Percentiles rank a stretch among this genome's conserved stretches.
phyloP scores from a whole-genome alignment of 2,888 invertebrate genomes.

The Endotricha flammealis region DNA sequence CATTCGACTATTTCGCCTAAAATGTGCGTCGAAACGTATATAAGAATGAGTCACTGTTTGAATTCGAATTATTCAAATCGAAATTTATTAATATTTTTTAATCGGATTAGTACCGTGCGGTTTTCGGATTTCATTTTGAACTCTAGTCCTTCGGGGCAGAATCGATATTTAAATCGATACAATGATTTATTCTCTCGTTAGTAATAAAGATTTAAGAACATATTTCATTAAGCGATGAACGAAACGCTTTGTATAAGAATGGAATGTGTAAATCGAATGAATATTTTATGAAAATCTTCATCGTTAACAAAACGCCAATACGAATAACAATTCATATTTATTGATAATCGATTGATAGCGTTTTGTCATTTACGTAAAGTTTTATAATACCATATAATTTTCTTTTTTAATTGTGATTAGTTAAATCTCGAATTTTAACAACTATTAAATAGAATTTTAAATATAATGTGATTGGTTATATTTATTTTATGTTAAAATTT shows the following conservation, averaged over 20 bases:
- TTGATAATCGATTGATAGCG: slow-evolving; percentile 4
- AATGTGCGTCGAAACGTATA: slow-evolving; percentile 1
- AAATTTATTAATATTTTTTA: slow-evolving; percentile 32
- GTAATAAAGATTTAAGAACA: slow-evolving; percentile 7
- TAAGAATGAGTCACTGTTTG: slow-evolving; percentile 22
- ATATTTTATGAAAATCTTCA: slow-evolving; percentile 11
- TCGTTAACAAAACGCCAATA: not conserved
- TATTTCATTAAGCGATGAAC: slow-evolving; percentile 7
- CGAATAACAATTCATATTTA: slow-evolving; percentile 5
- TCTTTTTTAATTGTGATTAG: too few species aligned
- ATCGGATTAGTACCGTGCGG: slow-evolving; percentile 30
- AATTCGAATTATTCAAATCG: slow-evolving; percentile 35
- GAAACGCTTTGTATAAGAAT: slow-evolving; percentile 8
- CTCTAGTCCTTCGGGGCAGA: slow-evolving; percentile 17
- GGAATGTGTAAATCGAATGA: slow-evolving; percentile 7
- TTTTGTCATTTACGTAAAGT: slow-evolving; percentile 1
- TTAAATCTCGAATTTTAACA: too few species aligned
- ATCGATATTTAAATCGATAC: slow-evolving; percentile 17
- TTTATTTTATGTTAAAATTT: too few species aligned
- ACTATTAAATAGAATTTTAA: too few species aligned
- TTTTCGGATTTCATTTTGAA: slow-evolving; percentile 6
- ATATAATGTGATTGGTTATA: too few species aligned
- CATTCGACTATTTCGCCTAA: not conserved
- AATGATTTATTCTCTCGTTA: slow-evolving; percentile 9
- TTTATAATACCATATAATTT: not conserved